Percentiles rank a stretch among this genome's conserved stretches.
phyloP scores from a whole-genome alignment of 1,140 invertebrate species.

The Leptestheria dahalacensis region DNA sequence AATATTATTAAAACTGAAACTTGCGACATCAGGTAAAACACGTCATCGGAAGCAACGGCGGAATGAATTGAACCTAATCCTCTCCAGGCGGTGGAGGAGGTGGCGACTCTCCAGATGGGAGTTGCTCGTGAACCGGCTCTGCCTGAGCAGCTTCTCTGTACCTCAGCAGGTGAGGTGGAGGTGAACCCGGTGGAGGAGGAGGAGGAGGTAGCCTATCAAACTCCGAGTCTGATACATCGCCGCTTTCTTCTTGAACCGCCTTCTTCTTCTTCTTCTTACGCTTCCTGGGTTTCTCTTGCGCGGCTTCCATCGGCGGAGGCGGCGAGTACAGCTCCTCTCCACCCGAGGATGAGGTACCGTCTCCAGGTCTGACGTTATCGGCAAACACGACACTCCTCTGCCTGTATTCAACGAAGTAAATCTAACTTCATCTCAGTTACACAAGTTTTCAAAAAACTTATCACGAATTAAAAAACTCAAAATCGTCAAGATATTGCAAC shows the following conservation, averaged over 20 bases:
- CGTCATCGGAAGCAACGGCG: too few species aligned
- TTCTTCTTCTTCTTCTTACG: not conserved
- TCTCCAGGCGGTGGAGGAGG: not conserved
- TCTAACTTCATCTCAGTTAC: slow-evolving; percentile 13
- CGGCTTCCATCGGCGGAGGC: slow-evolving; percentile 32
- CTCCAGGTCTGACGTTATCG: slow-evolving; percentile 45
- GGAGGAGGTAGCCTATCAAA: slow-evolving; percentile 10
- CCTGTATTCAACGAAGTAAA: slow-evolving; percentile 13
- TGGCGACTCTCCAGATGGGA: not conserved
- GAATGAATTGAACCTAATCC: not conserved
- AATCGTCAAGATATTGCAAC: too few species aligned
- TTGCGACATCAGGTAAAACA: too few species aligned
- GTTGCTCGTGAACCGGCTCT: not conserved
- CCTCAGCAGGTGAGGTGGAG: not conserved
- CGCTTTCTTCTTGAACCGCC: not conserved
- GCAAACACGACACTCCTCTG: slow-evolving; percentile 43
- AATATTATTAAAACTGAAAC: too few species aligned
- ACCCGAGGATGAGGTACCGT: slow-evolving; percentile 44
- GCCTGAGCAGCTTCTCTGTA: not conserved
- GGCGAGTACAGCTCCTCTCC: slow-evolving; percentile 46
- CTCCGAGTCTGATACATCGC: not conserved
- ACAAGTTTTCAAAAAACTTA: not conserved
- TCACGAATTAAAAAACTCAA: too few species aligned
- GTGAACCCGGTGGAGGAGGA: slow-evolving; percentile 12
- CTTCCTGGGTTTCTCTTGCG: not conserved